These are phyloP conservation scores for Perca schrenkii DNA, from an alignment of 2,113 vertebrate genomes.

Conservation along the genomic window DNA sequence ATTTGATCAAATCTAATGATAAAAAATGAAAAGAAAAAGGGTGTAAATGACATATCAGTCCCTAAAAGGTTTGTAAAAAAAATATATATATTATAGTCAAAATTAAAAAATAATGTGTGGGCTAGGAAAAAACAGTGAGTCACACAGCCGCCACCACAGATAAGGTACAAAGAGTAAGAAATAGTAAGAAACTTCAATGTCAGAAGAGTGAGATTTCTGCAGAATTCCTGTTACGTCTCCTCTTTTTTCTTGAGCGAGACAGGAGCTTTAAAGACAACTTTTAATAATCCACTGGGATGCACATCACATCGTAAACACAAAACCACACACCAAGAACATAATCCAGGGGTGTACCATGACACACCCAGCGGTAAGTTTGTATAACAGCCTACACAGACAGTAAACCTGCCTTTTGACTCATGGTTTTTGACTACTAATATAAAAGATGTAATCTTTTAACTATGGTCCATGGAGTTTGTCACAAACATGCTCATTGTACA, in stretches of 20 bases:
- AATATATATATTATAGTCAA: neutral
- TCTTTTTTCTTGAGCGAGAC: neutral
- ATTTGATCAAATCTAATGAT: neutral
- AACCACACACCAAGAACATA: constrained; percentile 37
- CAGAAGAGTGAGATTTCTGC: neutral
- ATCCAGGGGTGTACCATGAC: constrained; percentile 52
- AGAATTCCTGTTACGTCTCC: neutral
- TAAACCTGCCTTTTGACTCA: constrained; percentile 13
- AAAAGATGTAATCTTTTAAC: neutral
- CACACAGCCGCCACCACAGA: neutral
- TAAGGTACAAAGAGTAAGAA: neutral
- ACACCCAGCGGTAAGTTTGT: constrained; percentile 12
- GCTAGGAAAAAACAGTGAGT: constrained; percentile 2
- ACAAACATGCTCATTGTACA: neutral
- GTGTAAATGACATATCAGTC: neutral
- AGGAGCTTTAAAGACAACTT: neutral
- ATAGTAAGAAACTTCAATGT: neutral
- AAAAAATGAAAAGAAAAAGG: neutral
- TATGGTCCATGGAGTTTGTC: neutral
- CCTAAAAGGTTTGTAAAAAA: neutral
- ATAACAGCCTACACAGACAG: neutral
- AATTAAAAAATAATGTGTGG: neutral
- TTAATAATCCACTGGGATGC: constrained; percentile 22
- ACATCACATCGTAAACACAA: constrained; percentile 32
- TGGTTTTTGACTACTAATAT: neutral